Evolutionary conservation across 2,113 vertebrate genomes (phyloP), one percentile per base, ranked within the genome.

Genomic region (Pleuronectes platessa): DNA sequence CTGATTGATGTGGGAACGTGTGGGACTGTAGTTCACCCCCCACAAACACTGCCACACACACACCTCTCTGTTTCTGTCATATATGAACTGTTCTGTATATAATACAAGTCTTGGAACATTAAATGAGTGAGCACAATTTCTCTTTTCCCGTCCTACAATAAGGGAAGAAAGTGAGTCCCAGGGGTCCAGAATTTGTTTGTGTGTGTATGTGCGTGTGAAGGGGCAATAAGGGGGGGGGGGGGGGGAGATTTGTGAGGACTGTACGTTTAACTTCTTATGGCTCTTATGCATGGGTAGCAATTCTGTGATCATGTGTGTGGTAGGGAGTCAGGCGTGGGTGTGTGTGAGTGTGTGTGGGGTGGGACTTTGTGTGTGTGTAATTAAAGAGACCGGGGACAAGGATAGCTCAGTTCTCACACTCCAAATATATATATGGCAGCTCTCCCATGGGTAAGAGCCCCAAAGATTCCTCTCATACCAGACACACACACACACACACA

Each of bases 1-100:
- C 37, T 81, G 81, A 89, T 73, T 86, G 78, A 90, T 92, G 85
- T 89, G 86, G 86, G 61, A 40, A 76, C 20, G 61, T 74, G 74
- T 78, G 75, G 82, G 78, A 82, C 84, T 62, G 40, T 13, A 13
- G 40, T 42, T 11, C 13, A 42, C 10, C 40, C 37, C 56, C 61
- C 61, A 62, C 17, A 37, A 35, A 73, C 45, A 20, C 2, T 21
- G 2, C 9, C 6, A 71, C 18, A 65, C 65, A 55, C 35, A 55
- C 58, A 21, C 9, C 64, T 35, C 61, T 51, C 37, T 81, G 84
- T 49, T 68, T 78, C 68, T 69, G n/a, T 64, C 70, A 67, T 42
- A 73, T 24, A 68, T 11, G 14, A 8, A 70, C 17, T 55, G n/a
- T 15, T 59, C 24, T 71, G 74, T 79, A 65, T 63, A 83, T 82